Evolutionary conservation across 2,888 invertebrate species (phyloP).

Genomic region (Temnothorax rugatulus): DNA sequence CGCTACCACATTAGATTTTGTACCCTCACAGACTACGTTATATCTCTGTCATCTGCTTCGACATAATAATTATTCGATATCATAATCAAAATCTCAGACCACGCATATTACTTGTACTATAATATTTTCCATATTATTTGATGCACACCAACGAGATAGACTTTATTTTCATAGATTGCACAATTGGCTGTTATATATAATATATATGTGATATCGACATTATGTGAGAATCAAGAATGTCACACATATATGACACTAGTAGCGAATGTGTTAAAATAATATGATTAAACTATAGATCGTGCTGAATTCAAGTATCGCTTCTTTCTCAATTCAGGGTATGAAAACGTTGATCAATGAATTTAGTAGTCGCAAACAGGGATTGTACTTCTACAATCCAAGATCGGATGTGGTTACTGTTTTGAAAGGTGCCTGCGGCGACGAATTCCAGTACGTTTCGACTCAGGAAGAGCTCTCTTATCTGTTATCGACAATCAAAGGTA

Average conservation of each 20-base stretch:
- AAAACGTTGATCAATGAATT: conserved; percentile 92
- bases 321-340: conserved; percentile 88
- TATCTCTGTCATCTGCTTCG: not conserved
- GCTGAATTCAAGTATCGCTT: not conserved
- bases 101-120: not conserved
- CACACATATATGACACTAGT: not conserved
- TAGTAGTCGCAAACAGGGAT: conserved; percentile 90
- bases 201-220: not conserved
- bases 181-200: not conserved
- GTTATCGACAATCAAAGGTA: conserved; percentile 84
- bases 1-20: not conserved
- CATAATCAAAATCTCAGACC: not conserved
- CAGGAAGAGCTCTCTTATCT: conserved; percentile 89
- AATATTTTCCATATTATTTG: not conserved
- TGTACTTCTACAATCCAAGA: conserved; percentile 91
- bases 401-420: conserved; percentile 90
- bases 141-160: not conserved
- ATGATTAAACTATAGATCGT: not conserved
- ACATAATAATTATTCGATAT: not conserved
- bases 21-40: not conserved
- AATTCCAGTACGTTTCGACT: conserved; percentile 88
- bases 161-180: not conserved
- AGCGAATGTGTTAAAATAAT: conserved; percentile 8
- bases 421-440: conserved; percentile 89
- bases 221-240: not conserved